phyloP scores from a whole-genome alignment of 2,888 invertebrate genomes.

The Caenorhabditis sp. region DNA sequence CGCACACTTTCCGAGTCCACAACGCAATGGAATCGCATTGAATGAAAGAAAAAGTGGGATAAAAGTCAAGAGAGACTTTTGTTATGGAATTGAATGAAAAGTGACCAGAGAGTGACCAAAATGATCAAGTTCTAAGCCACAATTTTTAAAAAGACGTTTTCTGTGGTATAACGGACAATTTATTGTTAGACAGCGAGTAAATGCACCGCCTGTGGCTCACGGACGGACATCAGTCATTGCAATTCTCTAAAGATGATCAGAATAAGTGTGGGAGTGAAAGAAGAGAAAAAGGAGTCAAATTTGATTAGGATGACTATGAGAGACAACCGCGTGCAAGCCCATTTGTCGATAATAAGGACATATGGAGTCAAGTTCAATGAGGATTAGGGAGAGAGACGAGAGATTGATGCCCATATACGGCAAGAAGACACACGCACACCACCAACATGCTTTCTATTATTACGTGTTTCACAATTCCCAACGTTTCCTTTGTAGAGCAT shows the following conservation, averaged over 20 bases:
- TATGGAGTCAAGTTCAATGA: conserved; percentile 51
- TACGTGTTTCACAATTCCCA: not conserved
- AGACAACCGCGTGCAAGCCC: not conserved
- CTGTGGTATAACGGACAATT: conserved; percentile 16
- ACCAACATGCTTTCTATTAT: too few relatives aligned
- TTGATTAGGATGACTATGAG: conserved; percentile 32
- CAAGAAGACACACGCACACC: not conserved
- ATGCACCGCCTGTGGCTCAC: conserved; percentile 37
- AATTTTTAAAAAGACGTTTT: conserved; percentile 2
- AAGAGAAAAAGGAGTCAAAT: conserved; percentile 7
- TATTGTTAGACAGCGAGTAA: not conserved
- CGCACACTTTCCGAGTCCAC: conserved; percentile 47
- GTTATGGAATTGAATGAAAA: not conserved
- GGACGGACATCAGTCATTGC: conserved; percentile 27
- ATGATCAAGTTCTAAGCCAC: too few relatives aligned
- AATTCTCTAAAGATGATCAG: conserved; percentile 11
- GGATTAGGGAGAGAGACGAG: conserved; percentile 34
- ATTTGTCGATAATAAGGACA: conserved; percentile 31
- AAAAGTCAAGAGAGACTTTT: conserved; percentile 27
- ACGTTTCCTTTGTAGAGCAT: not conserved
- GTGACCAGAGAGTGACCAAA: conserved; percentile 27
- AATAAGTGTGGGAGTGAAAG: conserved; percentile 8
- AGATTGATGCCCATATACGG: conserved; percentile 15
- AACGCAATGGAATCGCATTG: conserved; percentile 27
- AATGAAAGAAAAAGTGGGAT: conserved; percentile 26